Percentiles rank a stretch among this genome's conserved stretches.
These are phyloP conservation scores for Diaphora mendica DNA, from an alignment of 2,888 invertebrate genomes.

Conservation along the genomic window DNA sequence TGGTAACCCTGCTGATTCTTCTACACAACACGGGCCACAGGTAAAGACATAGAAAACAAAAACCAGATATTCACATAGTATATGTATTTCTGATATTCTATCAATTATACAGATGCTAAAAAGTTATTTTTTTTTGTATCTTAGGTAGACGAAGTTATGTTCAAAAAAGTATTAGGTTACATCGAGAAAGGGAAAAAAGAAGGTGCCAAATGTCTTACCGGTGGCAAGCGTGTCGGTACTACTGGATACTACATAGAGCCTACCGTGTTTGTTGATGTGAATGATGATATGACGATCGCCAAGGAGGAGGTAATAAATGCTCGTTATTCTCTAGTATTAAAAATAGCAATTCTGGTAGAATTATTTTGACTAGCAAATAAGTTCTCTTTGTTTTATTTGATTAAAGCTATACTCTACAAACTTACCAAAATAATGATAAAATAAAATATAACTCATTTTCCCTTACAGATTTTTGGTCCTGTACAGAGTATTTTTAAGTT, in stretches of 20 bases:
- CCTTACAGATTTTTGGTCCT: conserved; percentile 93
- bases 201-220: conserved; percentile 92
- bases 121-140: conserved; percentile 46
- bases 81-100: neutral
- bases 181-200: conserved; percentile 92
- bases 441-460: neutral
- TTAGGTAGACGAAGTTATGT: conserved; percentile 90
- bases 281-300: conserved; percentile 91
- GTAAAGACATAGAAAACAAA: conserved; percentile 6
- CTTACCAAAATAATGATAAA: neutral
- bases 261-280: conserved; percentile 91
- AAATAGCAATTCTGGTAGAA: neutral
- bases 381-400: neutral
- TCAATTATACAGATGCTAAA: neutral
- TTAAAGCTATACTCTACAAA: neutral
- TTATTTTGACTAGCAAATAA: no score
- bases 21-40: conserved; percentile 39
- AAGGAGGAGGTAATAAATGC: conserved; percentile 89
- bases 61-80: neutral
- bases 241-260: conserved; percentile 92
- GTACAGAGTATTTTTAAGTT: conserved; percentile 95
- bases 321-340: neutral
- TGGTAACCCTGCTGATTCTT: conserved; percentile 90
- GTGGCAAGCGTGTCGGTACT: conserved; percentile 88
- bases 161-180: conserved; percentile 90